A percentile compares a stretch with the other conserved stretches of the same genome.
These are phyloP conservation scores for Muscicapa striata DNA, from an alignment of 2,797 vertebrate species.

Conservation along the genomic window DNA sequence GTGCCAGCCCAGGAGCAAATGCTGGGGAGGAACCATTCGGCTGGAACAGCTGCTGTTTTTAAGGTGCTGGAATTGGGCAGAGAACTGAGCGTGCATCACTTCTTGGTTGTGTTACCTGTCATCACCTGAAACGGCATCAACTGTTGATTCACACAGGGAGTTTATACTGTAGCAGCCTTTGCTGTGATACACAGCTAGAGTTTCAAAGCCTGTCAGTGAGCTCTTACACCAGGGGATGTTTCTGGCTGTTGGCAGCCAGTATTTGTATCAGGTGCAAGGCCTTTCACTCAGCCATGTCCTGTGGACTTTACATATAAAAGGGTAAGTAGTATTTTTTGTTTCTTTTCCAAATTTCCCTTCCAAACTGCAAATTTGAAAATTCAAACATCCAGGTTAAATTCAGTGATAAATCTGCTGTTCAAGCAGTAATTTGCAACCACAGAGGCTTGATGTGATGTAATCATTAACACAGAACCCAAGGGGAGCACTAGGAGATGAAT, in stretches of 20 bases:
- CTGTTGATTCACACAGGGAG: neutral
- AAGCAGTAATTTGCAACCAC: neutral
- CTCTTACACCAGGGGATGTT: neutral
- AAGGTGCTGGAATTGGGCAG: neutral
- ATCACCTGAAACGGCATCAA: slow-evolving; percentile 27
- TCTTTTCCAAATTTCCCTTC: neutral
- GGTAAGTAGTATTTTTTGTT: neutral
- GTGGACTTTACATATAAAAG: neutral
- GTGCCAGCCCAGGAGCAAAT: neutral
- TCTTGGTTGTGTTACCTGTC: slow-evolving; percentile 27
- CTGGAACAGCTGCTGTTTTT: slow-evolving; percentile 32
- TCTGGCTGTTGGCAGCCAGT: neutral
- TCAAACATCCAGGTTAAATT: neutral
- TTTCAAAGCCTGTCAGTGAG: neutral
- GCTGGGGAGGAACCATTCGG: neutral
- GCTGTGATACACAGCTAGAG: neutral
- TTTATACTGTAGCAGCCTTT: neutral
- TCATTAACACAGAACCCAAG: neutral
- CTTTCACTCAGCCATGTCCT: neutral
- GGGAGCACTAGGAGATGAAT: neutral
- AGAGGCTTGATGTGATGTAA: neutral
- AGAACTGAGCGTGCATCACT: neutral
- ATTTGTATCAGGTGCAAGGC: neutral
- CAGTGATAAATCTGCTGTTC: neutral
- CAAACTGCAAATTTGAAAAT: neutral